Percentiles rank a stretch among this genome's conserved stretches.
Evolutionary conservation across 2,888 invertebrate genomes (phyloP).

Genomic region (Cremastobaeus sp.): DNA sequence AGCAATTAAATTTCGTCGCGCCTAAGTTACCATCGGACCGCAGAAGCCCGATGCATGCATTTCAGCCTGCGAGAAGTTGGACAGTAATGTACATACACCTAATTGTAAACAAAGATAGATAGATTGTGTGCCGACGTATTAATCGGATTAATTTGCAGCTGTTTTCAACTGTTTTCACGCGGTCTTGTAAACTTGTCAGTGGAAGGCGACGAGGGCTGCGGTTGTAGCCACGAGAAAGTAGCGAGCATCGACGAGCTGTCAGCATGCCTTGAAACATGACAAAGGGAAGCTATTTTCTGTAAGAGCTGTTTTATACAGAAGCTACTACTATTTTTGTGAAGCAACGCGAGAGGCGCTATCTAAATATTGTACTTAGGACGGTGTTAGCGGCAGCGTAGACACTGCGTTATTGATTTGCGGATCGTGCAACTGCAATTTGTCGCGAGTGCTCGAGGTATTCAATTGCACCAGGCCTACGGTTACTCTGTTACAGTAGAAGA

Average conservation of each 20-base stretch:
- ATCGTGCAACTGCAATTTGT: conserved; percentile 26
- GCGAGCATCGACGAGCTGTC: conserved; percentile 12
- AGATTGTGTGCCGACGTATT: conserved; percentile 18
- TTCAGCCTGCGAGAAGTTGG: too few species aligned
- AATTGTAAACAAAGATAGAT: conserved; percentile 7
- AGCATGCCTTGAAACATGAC: conserved; percentile 47
- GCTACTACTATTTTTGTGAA: conserved; percentile 57
- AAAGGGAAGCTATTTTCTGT: conserved; percentile 48
- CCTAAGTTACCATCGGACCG: too few species aligned
- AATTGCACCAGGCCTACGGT: conserved; percentile 43
- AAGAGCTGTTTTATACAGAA: conserved; percentile 50
- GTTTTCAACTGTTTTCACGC: conserved; percentile 26
- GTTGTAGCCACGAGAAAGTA: conserved; percentile 10
- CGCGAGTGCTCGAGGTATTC: conserved; percentile 41
- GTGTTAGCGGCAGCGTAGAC: conserved; percentile 26
- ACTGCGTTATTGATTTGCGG: conserved; percentile 44
- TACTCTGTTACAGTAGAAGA: conserved; percentile 37
- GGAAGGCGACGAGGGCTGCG: not conserved
- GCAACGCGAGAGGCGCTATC: conserved; percentile 5
- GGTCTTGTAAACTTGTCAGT: conserved; percentile 14
- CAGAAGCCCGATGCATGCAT: too few species aligned
- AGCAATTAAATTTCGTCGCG: conserved; percentile 15
- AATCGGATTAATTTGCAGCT: conserved; percentile 37
- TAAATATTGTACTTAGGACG: conserved; percentile 28
- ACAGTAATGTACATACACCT: not conserved